Conservation (phyloP, 2,888 invertebrate genomes). For the Drosophila subquinaria region DNA sequence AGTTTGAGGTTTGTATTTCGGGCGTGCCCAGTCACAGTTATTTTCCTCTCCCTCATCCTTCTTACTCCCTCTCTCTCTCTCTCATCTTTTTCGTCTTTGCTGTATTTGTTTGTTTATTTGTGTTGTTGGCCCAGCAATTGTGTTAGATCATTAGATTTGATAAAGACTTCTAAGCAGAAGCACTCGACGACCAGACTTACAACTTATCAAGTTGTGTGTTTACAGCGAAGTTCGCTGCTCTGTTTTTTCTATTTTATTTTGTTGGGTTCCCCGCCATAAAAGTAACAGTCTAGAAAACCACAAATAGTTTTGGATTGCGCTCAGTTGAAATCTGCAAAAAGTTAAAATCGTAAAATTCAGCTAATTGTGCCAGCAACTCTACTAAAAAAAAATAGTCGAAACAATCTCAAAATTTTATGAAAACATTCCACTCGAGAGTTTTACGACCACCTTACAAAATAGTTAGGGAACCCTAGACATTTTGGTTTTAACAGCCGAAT, state of each 20-base stretch:
- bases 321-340: background rate
- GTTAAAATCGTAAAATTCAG: slow-evolving; percentile 4
- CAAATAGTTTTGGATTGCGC: slow-evolving; percentile 40
- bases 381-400: background rate
- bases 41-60: background rate
- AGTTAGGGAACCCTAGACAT: background rate
- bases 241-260: background rate
- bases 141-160: slow-evolving; percentile 68
- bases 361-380: slow-evolving; percentile 10
- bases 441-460: slow-evolving; percentile 4
- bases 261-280: slow-evolving; percentile 18
- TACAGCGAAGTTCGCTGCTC: background rate
- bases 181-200: slow-evolving; percentile 2
- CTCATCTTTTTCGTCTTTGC: background rate
- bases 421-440: slow-evolving; percentile 10
- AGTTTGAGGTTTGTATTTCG: slow-evolving; percentile 62
- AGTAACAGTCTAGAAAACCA: slow-evolving; percentile 11
- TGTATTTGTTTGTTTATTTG: slow-evolving; percentile 4
- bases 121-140: slow-evolving; percentile 40
- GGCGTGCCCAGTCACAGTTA: slow-evolving; percentile 19
- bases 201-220: slow-evolving; percentile 8
- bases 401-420: background rate
- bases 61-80: background rate
- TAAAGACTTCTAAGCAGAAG: slow-evolving; percentile 39
- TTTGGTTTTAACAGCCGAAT: background rate